These are phyloP conservation scores for Aegypius monachus DNA, from an alignment of 2,113 vertebrate genomes.

Conservation along the genomic window DNA sequence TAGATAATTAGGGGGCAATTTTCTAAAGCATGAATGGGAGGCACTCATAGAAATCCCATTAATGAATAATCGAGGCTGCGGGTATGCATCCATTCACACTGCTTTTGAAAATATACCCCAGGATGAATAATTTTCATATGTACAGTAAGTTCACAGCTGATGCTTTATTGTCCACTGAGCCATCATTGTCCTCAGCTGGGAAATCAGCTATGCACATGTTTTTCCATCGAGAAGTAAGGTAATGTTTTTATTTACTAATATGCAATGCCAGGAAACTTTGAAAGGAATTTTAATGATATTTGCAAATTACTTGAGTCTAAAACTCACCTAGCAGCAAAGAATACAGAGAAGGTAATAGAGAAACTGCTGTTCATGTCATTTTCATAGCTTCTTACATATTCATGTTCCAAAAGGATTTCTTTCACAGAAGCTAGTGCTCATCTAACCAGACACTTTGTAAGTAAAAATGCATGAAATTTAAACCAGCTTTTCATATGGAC, in stretches of 20 bases:
- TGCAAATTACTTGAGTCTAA: constrained; percentile 55
- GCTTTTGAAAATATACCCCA: constrained; percentile 12
- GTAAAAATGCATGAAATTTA: constrained; percentile 73
- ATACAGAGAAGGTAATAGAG: constrained; percentile 36
- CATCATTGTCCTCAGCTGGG: neutral
- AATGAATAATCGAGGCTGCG: neutral
- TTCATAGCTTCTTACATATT: constrained; percentile 69
- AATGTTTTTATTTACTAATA: constrained; percentile 22
- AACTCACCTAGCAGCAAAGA: constrained; percentile 61
- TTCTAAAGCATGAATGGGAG: constrained; percentile 17
- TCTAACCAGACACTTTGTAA: constrained; percentile 69
- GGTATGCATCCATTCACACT: neutral
- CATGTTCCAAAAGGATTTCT: constrained; percentile 64
- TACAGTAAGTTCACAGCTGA: constrained; percentile 21
- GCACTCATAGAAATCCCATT: neutral
- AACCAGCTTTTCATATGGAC: constrained; percentile 67
- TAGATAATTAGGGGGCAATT: neutral
- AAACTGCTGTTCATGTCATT: constrained; percentile 54
- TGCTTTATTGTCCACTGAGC: neutral
- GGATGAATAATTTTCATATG: neutral
- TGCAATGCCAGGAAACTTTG: neutral
- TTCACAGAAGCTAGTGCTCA: constrained; percentile 65
- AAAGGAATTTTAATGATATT: constrained; percentile 21
- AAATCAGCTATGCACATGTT: neutral
- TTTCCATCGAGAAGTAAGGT: neutral